Base-by-base conservation (phyloP, 1,140 invertebrate genomes). In the Brachionus plicatilis region DNA sequence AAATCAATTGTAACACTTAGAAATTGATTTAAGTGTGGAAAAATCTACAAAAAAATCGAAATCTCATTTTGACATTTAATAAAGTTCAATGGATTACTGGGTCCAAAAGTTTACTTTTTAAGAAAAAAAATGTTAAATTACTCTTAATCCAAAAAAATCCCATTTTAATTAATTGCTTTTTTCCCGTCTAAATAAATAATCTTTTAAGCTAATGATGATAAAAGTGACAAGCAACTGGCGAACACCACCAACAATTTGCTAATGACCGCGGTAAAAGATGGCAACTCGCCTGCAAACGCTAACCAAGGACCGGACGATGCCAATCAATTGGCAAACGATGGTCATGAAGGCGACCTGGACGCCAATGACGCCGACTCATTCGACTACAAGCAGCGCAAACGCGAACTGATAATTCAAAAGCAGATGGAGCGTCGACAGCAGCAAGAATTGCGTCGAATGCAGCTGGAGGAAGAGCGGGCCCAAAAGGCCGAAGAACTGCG, bases 351-450 rank as follows among this genome's bases (percentile, higher is more conserved):
- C 20, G 72, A 76, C 24, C 53, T 76, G 29, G 72, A 76, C 8
- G 70, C 33, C 20, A 43, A 41, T 75, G 45, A 50, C 27, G 24
- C 20, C 47, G 72, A 76, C 27, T 12, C 45, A 50, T 45, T 65
- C 20, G 79, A 82, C 11, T 20, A 65, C 7, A 82, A 82, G 20
- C 50, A 82, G 20, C 79, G 79, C n/a, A 82, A 82, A 68, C 29
- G 41, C 53, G 79, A 82, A 47, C n/a, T 82, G 37, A 82, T 82
- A 7, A 60, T 82, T 45, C 37, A 43, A 11, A 60, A 47, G n/a
- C 79, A 82, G 27, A 4, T 82, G 12, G 79, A 82, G 27, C 53
- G 79, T 43, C n/a, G 79, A 47, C 53, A 82, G 41, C 79, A 82
- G 29, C 79, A 82, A 68, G 79, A 82, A 45, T 27, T 82, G 27